Percentiles rank a stretch among this genome's conserved stretches.
Conservation (phyloP, 2,888 invertebrate species). For the Phytoseiulus persimilis region DNA sequence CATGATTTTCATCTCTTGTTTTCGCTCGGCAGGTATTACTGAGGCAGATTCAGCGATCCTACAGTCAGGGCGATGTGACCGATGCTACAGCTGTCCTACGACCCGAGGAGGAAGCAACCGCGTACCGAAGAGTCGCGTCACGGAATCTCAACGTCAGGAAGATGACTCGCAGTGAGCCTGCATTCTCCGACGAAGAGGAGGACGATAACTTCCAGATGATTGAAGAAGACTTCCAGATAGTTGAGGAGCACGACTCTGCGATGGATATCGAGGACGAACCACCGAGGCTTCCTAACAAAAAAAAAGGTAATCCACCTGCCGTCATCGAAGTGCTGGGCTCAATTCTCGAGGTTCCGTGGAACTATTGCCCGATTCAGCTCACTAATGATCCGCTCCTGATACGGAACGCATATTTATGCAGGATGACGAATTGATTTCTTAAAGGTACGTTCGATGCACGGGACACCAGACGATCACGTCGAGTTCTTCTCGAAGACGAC, state of each 20-base stretch:
- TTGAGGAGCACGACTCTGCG: background rate
- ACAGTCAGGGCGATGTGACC: background rate
- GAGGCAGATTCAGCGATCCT: background rate
- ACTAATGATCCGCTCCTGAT: too few relatives aligned
- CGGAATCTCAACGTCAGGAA: background rate
- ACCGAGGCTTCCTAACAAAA: background rate
- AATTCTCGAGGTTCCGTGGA: too few relatives aligned
- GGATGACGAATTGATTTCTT: too few relatives aligned
- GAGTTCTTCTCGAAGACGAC: background rate
- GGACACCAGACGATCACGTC: background rate
- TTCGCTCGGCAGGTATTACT: background rate
- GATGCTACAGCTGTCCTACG: background rate
- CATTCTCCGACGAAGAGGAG: conserved; percentile 31
- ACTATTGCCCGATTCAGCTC: too few relatives aligned
- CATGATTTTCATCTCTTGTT: background rate
- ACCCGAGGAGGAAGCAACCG: background rate
- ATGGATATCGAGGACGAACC: background rate
- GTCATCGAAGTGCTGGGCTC: too few relatives aligned
- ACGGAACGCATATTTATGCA: too few relatives aligned
- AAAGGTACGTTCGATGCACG: background rate
- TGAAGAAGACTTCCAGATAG: background rate
- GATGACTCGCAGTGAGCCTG: background rate
- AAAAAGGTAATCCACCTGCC: background rate
- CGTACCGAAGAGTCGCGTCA: background rate
- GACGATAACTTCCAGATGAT: conserved; percentile 6